These are phyloP conservation scores for Lepus townsendii DNA, from an alignment of 2,797 vertebrate species.

Conservation along the genomic window DNA sequence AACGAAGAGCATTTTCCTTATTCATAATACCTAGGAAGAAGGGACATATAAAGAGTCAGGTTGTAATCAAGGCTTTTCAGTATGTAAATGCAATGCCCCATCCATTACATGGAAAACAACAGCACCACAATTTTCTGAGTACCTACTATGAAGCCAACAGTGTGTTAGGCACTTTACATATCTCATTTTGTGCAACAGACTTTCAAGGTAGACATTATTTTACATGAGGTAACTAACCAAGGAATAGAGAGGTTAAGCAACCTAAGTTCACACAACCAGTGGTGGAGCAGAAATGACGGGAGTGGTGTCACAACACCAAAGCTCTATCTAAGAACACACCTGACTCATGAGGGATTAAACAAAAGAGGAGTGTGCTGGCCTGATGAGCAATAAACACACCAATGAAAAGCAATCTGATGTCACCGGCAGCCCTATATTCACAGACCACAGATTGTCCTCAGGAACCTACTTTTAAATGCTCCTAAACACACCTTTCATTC, in stretches of 20 bases:
- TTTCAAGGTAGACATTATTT: constrained; percentile 30
- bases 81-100: constrained; percentile 49
- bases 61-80: constrained; percentile 64
- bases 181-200: constrained; percentile 29
- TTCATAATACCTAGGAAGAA: constrained; percentile 82
- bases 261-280: neutral
- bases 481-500: constrained; percentile 36
- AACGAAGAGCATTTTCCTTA: constrained; percentile 81
- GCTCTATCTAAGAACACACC: neutral
- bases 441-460: neutral
- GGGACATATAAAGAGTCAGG: constrained; percentile 82
- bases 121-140: constrained; percentile 53
- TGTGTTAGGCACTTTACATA: constrained; percentile 54
- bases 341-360: neutral
- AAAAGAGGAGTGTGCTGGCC: neutral
- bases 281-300: neutral
- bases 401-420: neutral
- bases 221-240: constrained; percentile 41
- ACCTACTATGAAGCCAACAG: constrained; percentile 66
- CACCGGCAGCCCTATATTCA: neutral
- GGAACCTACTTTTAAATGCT: neutral
- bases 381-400: neutral
- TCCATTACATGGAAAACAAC: constrained; percentile 32
- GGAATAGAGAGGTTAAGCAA: neutral
- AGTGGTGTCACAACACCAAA: neutral